Conservation (phyloP, 2,888 invertebrate species). For the Scaptodrosophila latifasciaeformis region DNA sequence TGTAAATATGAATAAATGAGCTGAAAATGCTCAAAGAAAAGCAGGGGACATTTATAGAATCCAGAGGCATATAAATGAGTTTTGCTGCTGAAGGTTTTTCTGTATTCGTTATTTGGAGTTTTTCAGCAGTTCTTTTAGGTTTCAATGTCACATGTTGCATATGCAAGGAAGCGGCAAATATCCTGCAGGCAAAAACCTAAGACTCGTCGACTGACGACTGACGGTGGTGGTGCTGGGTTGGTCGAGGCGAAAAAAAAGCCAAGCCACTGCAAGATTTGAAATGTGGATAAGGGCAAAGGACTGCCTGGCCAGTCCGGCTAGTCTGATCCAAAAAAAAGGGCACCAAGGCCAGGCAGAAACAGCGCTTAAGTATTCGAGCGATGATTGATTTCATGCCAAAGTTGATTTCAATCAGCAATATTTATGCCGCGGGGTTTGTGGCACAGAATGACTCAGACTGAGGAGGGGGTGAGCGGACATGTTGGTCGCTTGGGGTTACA, state of each 20-base stretch:
- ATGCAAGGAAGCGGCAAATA: conserved; percentile 20
- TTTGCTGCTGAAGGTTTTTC: neutral
- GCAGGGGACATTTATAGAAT: too few relatives aligned
- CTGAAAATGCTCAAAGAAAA: conserved; percentile 34
- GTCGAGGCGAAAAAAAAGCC: conserved; percentile 16
- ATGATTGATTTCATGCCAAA: conserved; percentile 72
- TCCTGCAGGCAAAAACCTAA: conserved; percentile 40
- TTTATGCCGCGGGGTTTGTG: conserved; percentile 54
- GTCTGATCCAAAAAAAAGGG: conserved; percentile 39
- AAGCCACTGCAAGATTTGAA: conserved; percentile 49
- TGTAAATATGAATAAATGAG: conserved; percentile 68
- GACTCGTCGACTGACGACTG: too few relatives aligned
- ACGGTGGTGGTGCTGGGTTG: too few relatives aligned
- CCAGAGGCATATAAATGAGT: conserved; percentile 45
- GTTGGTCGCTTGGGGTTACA: conserved; percentile 50
- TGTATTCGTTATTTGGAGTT: neutral
- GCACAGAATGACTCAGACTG: too few relatives aligned
- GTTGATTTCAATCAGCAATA: conserved; percentile 71
- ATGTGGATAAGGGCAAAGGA: conserved; percentile 47
- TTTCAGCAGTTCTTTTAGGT: conserved; percentile 24
- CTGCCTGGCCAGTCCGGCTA: too few relatives aligned
- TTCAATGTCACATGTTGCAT: conserved; percentile 69
- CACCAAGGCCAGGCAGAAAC: conserved; percentile 4
- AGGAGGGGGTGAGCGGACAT: too few relatives aligned
- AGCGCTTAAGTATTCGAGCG: conserved; percentile 44